Base-by-base conservation (phyloP, 2,113 vertebrate species). In the Catharus minimus region DNA sequence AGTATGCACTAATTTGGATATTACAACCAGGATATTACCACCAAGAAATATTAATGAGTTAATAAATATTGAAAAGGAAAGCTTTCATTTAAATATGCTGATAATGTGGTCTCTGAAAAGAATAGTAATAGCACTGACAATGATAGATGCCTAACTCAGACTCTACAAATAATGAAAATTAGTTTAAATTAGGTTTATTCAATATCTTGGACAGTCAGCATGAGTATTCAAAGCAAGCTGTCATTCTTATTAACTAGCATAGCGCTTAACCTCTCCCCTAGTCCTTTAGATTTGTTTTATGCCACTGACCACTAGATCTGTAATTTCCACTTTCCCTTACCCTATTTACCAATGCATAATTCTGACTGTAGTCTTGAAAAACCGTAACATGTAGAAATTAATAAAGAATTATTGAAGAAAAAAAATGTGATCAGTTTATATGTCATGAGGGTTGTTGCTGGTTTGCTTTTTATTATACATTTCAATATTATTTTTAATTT, bases 61-160 rank as follows among this genome's bases (percentile, higher is more conserved):
- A 95, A 94, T 95, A 95, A 95, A 95, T 94, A 96, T 92, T 95
- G 92, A 95, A 95, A 94, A 90, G 88, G 69, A 90, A 93, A 85
- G 71, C 77, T 93, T 96, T 93, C 89, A 76, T 95, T 94, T 85
- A 89, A 88, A 83, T 78, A 88, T 78, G 81, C 74, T 93, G 90
- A 57, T 92, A 86, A 84, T 77, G 27, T 87, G 67, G 28, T 38
- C 88, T 93, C 92, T 90, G 77, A 74, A 85, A 82, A 94, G 75
- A 89, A 87, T 93, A 88, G 93, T 92, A 91, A 85, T 86, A 77
- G 78, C 41, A 39, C 28, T 76, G 85, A 36, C 87, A 82, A 64
- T 93, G 92, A 92, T 43, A 85, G 85, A 95, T 92, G 56, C 83
- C 87, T 92, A 88, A 74, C 14, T 55, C 64, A 83, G 60, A 83